Percentiles rank a stretch among this genome's conserved stretches.
Evolutionary conservation across 1,140 invertebrate species (phyloP).

Genomic region (Triops cancriformis): DNA sequence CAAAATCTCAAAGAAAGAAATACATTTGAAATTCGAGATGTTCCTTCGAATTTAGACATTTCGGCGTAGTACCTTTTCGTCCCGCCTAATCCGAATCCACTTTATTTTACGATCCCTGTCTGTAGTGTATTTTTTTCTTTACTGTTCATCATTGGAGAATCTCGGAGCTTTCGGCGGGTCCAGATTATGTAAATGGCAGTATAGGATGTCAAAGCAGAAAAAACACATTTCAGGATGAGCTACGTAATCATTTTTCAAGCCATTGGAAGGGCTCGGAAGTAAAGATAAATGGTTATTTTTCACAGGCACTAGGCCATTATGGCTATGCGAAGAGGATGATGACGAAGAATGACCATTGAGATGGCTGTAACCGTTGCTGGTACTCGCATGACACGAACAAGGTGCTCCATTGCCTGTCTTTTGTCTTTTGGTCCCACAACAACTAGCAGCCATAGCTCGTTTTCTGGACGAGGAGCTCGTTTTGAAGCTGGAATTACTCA

Average conservation of each 20-base stretch:
- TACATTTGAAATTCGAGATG: too few species aligned
- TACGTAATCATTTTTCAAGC: conserved; percentile 48
- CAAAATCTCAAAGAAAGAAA: too few species aligned
- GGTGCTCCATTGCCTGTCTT: conserved; percentile 34
- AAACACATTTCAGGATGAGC: conserved; percentile 92
- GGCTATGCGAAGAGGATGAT: not conserved
- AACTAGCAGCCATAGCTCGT: conserved; percentile 20
- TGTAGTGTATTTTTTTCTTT: conserved; percentile 64
- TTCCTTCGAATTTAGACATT: too few species aligned
- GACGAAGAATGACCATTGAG: not conserved
- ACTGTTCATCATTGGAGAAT: conserved; percentile 93
- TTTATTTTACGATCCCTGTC: not conserved
- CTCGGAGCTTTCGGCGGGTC: conserved; percentile 79
- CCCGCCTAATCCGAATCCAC: not conserved
- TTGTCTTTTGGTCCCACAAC: conserved; percentile 27
- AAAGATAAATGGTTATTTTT: not conserved
- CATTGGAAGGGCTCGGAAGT: conserved; percentile 27
- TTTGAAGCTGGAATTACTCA: not conserved
- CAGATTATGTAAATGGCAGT: conserved; percentile 83
- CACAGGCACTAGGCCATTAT: not conserved
- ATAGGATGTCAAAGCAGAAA: conserved; percentile 96
- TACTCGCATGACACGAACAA: conserved; percentile 41
- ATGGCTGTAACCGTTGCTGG: conserved; percentile 23
- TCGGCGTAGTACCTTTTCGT: too few species aligned
- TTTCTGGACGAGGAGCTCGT: conserved; percentile 1